Evolutionary conservation across 2,113 vertebrate genomes (phyloP).

Genomic region (Perca flavescens): DNA sequence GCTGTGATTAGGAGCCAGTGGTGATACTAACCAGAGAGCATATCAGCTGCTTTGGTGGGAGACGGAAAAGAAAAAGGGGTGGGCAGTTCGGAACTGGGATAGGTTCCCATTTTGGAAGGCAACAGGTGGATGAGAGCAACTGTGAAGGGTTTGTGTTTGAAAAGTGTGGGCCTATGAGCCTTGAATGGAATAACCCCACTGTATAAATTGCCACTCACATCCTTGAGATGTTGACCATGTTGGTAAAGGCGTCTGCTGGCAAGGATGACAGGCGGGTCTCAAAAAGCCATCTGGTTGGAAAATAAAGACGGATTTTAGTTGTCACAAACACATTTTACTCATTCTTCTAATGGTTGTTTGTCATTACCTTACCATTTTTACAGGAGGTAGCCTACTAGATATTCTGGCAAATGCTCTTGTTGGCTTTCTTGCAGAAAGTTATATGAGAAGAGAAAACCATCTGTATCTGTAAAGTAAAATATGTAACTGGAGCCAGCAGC

Average conservation of each 20-base stretch:
- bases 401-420: background rate
- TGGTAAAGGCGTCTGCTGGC: conserved; percentile 88
- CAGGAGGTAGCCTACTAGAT: background rate
- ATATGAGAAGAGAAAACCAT: background rate
- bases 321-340: conserved; percentile 20
- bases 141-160: conserved; percentile 3
- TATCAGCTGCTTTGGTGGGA: conserved; percentile 56
- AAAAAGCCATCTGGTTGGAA: conserved; percentile 87
- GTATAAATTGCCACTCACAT: conserved; percentile 89
- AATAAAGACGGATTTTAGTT: conserved; percentile 10
- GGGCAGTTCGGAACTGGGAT: conserved; percentile 21
- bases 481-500: background rate
- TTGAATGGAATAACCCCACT: background rate
- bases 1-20: conserved; percentile 66
- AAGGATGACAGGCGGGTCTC: conserved; percentile 91
- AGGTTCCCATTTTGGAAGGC: conserved; percentile 15
- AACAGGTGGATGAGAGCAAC: conserved; percentile 54
- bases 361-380: background rate
- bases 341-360: background rate
- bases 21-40: conserved; percentile 71
- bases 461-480: background rate
- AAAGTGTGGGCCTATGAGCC: background rate
- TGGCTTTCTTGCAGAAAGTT: background rate
- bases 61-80: conserved; percentile 23
- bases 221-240: conserved; percentile 92